Evolutionary conservation across 2,888 invertebrate species (phyloP), one percentile per base, ranked within the genome.

Genomic region (Drosophila siamana): DNA sequence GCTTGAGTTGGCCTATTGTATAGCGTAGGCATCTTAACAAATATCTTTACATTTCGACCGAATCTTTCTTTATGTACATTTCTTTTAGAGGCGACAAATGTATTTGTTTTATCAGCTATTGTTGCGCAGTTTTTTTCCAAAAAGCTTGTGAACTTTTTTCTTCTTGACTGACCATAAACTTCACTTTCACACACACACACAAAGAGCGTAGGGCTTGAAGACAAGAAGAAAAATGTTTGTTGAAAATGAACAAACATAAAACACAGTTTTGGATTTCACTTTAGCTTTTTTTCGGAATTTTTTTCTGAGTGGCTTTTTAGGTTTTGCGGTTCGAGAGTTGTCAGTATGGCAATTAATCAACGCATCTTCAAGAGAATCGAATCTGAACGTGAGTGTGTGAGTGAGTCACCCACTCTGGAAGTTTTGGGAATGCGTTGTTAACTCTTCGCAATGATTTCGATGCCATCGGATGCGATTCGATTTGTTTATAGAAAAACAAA

Each of bases 21-120:
- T 85, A 40, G 83, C 80, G 83, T 85, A 82, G 81, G 78, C 76
- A 71, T 78, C 77, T 80, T 55, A 66, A 69, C 71, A 78, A 77
- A 77, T 81, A 84, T 86, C 81, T 82, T 80, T 64, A 72, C 86
- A 80, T 84, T 83, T 80, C 73, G 74, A 72, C 80, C 74, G 70
- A 79, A 82, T 75, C 74, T 75, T 72, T 52, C 64, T 72, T 74
- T 74, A 76, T 74, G 74, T 75, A 77, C 74, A 75, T 75, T 75
- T 77, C 74, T 76, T 76, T 77, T 56, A 66, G 78, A 82, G 82
- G 82, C 87, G 87, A 86, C 87, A 83, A 83, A 83, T 83, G 82
- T 83, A 83, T 83, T 83, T 83, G 87, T 83, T 83, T 83, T 86
- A 83, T 83, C 82, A 86, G 87, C 82, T 83, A 86, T 83, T 83